These are phyloP conservation scores for Megamerina dolium DNA, from an alignment of 2,888 invertebrate species.

Conservation along the genomic window DNA sequence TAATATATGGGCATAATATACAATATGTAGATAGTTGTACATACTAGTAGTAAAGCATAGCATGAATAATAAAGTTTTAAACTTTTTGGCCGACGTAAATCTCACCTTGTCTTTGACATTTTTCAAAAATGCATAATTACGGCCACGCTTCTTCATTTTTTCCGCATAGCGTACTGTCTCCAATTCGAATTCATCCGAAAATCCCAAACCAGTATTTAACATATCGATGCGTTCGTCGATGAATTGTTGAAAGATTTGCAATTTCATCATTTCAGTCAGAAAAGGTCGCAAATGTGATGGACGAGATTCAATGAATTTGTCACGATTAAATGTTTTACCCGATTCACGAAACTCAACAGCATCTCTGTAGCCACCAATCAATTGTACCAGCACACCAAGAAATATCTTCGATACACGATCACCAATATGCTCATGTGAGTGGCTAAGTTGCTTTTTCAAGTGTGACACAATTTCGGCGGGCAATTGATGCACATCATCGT, in stretches of 20 bases:
- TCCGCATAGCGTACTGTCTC: slow-evolving; percentile 62
- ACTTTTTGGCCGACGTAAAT: not conserved
- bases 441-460: slow-evolving; percentile 46
- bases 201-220: slow-evolving; percentile 87
- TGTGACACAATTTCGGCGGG: slow-evolving; percentile 80
- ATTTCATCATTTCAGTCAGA: slow-evolving; percentile 79
- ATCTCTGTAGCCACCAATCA: slow-evolving; percentile 92
- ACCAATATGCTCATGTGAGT: slow-evolving; percentile 63
- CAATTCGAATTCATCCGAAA: slow-evolving; percentile 91
- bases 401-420: slow-evolving; percentile 93
- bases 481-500: slow-evolving; percentile 82
- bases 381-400: slow-evolving; percentile 76
- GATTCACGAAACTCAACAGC: slow-evolving; percentile 72
- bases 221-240: slow-evolving; percentile 90
- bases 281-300: slow-evolving; percentile 82
- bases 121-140: slow-evolving; percentile 73
- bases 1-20: too few relatives aligned
- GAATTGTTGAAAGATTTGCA: slow-evolving; percentile 91
- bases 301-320: slow-evolving; percentile 81
- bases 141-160: slow-evolving; percentile 51
- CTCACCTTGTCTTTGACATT: slow-evolving; percentile 81
- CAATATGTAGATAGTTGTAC: too few relatives aligned
- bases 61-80: too few relatives aligned
- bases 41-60: too few relatives aligned
- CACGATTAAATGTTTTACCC: slow-evolving; percentile 73